Base-by-base conservation (phyloP, 2,888 invertebrate genomes). In the Netelia inedita region DNA sequence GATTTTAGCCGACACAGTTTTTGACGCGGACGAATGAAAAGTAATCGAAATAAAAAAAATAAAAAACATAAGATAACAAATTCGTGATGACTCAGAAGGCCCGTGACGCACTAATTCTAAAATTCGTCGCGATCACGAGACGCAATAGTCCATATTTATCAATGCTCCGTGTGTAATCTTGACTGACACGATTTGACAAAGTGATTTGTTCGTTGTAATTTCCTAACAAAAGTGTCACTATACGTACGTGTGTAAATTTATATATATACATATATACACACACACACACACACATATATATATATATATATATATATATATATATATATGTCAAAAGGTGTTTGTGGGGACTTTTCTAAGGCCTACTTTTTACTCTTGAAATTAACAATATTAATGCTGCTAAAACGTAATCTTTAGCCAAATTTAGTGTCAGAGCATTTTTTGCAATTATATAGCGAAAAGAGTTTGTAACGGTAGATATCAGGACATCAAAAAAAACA, bases 191-290 rank as follows among this genome's bases (percentile, higher is more conserved):
- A 68, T 46, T 69, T 61, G 16, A 57, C 53, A 78, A 50, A 78
- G 78, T 78, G 78, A 78, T 69, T 78, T 69, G 69, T 78, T 69
- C 78, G 50, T 78, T n/a, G 57, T 59, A 78, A 69, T 78, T 78
- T 69, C 50, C 28, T 69, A 55, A 68, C 68, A 61, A 69, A 69
- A 50, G 46, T 69, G 19, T 69, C 41, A 69, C 50, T 69, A 16
- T 65, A 11, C 16, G n/a, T 35, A 65, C 11, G 41, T 16, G 9
- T 43, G 41, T 16, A 65, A 10, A 65, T 50, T 5, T 14, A 10
- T 5, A 35, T 35, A 66, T 19, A 65, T 65, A 50, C 41, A 35
- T 69, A 8, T n/a, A n/a, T n/a, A n/a, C n/a, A n/a, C n/a, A n/a
- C n/a, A n/a, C n/a, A n/a, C n/a, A n/a, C n/a, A n/a, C n/a, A n/a